Percentiles rank a stretch among this genome's conserved stretches.
Conservation (phyloP, 1,140 invertebrate species). For the Neodiprion virginianus region DNA sequence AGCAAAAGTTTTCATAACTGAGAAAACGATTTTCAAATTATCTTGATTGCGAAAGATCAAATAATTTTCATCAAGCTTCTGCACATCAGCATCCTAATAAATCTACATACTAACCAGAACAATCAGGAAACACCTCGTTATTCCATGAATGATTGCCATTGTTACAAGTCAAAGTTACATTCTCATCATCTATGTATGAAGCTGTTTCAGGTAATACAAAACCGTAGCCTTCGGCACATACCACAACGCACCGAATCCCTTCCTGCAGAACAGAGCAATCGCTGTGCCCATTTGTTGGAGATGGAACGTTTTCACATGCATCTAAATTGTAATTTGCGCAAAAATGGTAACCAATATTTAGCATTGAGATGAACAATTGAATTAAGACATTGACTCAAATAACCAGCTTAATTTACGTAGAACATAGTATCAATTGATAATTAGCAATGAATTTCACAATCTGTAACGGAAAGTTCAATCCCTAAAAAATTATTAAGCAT, state of each 20-base stretch:
- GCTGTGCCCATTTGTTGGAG: conserved; percentile 64
- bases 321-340: conserved; percentile 40
- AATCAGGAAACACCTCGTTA: conserved; percentile 63
- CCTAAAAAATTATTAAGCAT: background rate
- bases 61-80: background rate
- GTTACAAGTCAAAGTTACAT: conserved; percentile 43
- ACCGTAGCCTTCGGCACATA: conserved; percentile 69
- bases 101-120: conserved; percentile 60
- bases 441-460: too few relatives aligned
- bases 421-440: too few relatives aligned
- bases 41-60: background rate
- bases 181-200: conserved; percentile 26
- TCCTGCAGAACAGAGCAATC: conserved; percentile 62
- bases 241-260: conserved; percentile 64
- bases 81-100: conserved; percentile 9
- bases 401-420: too few relatives aligned
- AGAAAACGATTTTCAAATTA: too few relatives aligned
- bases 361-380: too few relatives aligned
- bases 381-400: too few relatives aligned
- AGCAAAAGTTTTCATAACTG: too few relatives aligned
- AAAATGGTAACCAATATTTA: too few relatives aligned
- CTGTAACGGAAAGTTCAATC: background rate
- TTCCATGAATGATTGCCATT: conserved; percentile 41
- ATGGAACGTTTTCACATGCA: conserved; percentile 63
- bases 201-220: conserved; percentile 54